Evolutionary conservation across 2,797 vertebrate genomes (phyloP).

Genomic region (Vespertilio murinus): DNA sequence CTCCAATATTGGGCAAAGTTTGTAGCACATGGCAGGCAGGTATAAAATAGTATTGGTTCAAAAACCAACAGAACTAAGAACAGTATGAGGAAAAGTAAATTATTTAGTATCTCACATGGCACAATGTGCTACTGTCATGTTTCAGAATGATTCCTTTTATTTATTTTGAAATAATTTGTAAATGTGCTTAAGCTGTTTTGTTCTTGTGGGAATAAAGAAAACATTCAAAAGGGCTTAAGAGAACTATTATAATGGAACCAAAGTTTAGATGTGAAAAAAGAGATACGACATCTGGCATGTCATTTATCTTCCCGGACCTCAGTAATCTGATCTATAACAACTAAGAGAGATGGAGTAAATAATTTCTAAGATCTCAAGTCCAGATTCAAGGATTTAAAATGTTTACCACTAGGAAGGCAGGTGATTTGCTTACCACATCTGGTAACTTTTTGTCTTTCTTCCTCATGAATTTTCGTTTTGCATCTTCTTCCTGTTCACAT

Average conservation of each 20-base stretch:
- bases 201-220: neutral
- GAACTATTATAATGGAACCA: neutral
- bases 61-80: slow-evolving; percentile 22
- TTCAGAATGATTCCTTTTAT: neutral
- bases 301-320: neutral
- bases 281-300: neutral
- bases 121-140: neutral
- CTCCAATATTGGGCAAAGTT: neutral
- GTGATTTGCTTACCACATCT: slow-evolving; percentile 79
- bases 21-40: neutral
- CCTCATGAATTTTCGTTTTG: slow-evolving; percentile 82
- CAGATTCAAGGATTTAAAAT: slow-evolving; percentile 33
- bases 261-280: neutral
- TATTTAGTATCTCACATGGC: neutral
- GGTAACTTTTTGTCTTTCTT: slow-evolving; percentile 85
- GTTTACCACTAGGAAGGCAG: slow-evolving; percentile 13
- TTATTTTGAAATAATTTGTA: slow-evolving; percentile 32
- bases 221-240: neutral
- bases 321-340: slow-evolving; percentile 11
- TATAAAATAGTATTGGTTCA: neutral
- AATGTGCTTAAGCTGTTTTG: neutral
- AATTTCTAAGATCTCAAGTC: slow-evolving; percentile 27
- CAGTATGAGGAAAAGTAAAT: neutral
- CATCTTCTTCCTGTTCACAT: slow-evolving; percentile 83
- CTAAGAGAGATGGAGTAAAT: neutral